Evolutionary conservation across 2,888 invertebrate genomes (phyloP).

Genomic region (Pachycephus smyrnensis): DNA sequence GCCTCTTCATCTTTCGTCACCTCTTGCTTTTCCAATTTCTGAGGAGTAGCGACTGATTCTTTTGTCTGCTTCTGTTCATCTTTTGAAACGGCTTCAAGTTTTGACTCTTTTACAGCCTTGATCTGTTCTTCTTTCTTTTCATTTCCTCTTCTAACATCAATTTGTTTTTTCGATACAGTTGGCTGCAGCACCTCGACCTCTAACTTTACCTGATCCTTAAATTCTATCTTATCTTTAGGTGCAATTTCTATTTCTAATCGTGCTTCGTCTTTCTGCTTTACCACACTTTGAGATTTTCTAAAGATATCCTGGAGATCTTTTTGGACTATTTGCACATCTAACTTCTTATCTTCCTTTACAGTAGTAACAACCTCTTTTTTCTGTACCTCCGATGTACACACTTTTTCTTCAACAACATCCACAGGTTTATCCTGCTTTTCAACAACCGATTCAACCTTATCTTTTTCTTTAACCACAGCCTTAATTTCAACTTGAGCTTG

Average conservation of each 20-base stretch:
- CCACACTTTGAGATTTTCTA: neutral
- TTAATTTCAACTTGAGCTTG: constrained; percentile 1
- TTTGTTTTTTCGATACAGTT: neutral
- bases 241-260: neutral
- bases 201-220: constrained; percentile 1
- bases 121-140: neutral
- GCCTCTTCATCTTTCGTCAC: neutral
- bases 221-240: constrained; percentile 1
- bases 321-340: neutral
- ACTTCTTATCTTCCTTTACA: neutral
- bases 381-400: neutral
- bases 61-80: neutral
- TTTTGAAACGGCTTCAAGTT: neutral
- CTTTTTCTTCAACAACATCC: constrained; percentile 15
- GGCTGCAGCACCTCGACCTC: neutral
- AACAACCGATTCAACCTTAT: neutral
- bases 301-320: neutral
- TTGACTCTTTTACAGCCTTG: neutral
- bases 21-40: neutral
- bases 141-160: neutral
- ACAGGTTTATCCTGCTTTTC: constrained; percentile 3
- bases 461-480: neutral
- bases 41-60: neutral
- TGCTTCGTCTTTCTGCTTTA: neutral
- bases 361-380: neutral